Percentiles rank a stretch among this genome's conserved stretches.
These are phyloP conservation scores for Melinaea menophilus DNA, from an alignment of 2,888 invertebrate genomes.

Conservation along the genomic window DNA sequence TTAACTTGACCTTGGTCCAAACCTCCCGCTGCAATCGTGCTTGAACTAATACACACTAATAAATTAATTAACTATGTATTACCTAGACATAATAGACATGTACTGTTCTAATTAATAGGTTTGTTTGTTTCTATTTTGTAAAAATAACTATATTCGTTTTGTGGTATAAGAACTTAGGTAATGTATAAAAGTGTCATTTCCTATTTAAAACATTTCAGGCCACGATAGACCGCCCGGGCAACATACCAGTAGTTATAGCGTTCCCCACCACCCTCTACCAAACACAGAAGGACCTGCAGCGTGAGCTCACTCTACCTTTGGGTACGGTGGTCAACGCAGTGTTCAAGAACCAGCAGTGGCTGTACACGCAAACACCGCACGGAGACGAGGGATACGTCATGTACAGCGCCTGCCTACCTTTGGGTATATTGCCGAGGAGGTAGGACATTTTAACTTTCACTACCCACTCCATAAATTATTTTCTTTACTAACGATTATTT, in stretches of 20 bases:
- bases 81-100: no score
- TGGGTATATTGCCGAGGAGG: slow-evolving; percentile 83
- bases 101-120: no score
- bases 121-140: no score
- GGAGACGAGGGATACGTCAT: slow-evolving; percentile 90
- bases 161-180: no score
- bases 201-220: slow-evolving; percentile 72
- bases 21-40: no score
- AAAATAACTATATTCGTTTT: no score
- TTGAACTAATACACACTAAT: no score
- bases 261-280: slow-evolving; percentile 86
- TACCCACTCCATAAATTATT: no score
- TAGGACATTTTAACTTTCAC: slow-evolving; percentile 29
- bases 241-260: slow-evolving; percentile 90
- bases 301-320: slow-evolving; percentile 83
- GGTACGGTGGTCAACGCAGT: slow-evolving; percentile 93
- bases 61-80: no score
- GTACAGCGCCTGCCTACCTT: slow-evolving; percentile 86
- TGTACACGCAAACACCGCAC: slow-evolving; percentile 91
- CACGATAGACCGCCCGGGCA: slow-evolving; percentile 87
- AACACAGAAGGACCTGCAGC: slow-evolving; percentile 82
- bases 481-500: background rate
- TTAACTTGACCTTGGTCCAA: no score
- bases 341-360: slow-evolving; percentile 90
- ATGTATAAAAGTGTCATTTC: no score